Percentiles rank a stretch among this genome's conserved stretches.
phyloP scores from a whole-genome alignment of 2,113 vertebrate species.

The Cyprinodon variegatus region DNA sequence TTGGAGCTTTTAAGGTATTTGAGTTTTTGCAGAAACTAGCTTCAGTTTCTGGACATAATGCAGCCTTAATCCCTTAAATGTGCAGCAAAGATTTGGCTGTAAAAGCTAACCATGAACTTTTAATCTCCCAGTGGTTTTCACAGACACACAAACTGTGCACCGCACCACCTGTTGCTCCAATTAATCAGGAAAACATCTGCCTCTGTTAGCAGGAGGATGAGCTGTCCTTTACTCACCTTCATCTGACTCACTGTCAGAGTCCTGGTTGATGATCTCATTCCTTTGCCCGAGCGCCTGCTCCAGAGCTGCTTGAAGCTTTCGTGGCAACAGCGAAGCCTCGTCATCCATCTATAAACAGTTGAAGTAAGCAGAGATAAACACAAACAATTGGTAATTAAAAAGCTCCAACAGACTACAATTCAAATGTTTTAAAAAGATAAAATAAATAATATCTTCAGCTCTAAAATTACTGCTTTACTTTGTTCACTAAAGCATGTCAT shows the following conservation, averaged over 20 bases:
- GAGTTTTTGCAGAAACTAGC: too few relatives aligned
- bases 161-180: conserved; percentile 6
- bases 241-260: conserved; percentile 98
- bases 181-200: conserved; percentile 43
- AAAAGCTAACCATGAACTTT: too few relatives aligned
- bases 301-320: conserved; percentile 96
- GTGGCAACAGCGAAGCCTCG: conserved; percentile 94
- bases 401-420: background rate
- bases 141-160: conserved; percentile 9
- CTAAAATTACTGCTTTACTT: background rate
- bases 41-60: too few relatives aligned
- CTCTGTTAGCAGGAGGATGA: conserved; percentile 8
- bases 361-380: conserved; percentile 59
- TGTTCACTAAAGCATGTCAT: background rate
- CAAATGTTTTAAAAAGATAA: background rate
- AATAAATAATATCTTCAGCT: background rate
- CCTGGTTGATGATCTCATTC: conserved; percentile 94
- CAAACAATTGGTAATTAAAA: conserved; percentile 16
- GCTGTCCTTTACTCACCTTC: conserved; percentile 85
- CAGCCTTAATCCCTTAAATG: too few relatives aligned
- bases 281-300: conserved; percentile 97
- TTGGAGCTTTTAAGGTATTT: too few relatives aligned
- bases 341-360: conserved; percentile 91
- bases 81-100: background rate
- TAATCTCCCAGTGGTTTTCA: conserved; percentile 24